These are phyloP conservation scores for Dicerorhinus sumatrensis DNA, from an alignment of 2,113 vertebrate species.

Conservation along the genomic window DNA sequence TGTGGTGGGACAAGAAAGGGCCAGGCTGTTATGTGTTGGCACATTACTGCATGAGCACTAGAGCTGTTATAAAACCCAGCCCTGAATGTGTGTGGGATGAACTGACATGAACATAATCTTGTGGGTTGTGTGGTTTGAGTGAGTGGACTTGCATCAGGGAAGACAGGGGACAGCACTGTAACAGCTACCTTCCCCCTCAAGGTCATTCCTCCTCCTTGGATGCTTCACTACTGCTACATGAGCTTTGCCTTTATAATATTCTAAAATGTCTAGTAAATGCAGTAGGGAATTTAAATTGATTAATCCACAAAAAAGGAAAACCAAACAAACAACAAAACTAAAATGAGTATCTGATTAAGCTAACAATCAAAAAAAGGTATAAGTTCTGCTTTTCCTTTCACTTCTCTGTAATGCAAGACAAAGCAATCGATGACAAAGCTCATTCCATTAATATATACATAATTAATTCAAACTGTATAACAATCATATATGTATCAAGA, in stretches of 20 bases:
- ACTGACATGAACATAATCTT: too few relatives aligned
- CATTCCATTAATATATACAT: neutral
- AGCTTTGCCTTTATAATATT: neutral
- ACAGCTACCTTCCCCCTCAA: neutral
- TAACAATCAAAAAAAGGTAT: neutral
- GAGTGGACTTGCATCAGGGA: neutral
- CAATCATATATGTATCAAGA: neutral
- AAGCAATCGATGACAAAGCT: neutral
- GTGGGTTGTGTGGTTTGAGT: accelerated
- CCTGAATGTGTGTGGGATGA: neutral
- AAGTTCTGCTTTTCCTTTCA: neutral
- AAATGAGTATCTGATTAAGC: neutral
- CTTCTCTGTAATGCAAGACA: neutral
- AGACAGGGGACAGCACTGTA: neutral
- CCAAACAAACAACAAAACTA: neutral
- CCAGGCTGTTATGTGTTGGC: too few relatives aligned
- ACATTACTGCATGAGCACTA: neutral
- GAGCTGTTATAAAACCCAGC: neutral
- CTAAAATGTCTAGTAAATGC: neutral
- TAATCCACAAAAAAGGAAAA: neutral
- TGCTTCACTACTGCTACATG: accelerated
- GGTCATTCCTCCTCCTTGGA: too few relatives aligned
- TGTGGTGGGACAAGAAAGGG: neutral
- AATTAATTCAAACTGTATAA: neutral
- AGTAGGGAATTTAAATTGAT: neutral